Evolutionary conservation across 37 sponge, comb jelly and placozoan genomes (phyloP), one percentile per base, ranked within the genome.

Genomic region (Chondrosia reniformis): DNA sequence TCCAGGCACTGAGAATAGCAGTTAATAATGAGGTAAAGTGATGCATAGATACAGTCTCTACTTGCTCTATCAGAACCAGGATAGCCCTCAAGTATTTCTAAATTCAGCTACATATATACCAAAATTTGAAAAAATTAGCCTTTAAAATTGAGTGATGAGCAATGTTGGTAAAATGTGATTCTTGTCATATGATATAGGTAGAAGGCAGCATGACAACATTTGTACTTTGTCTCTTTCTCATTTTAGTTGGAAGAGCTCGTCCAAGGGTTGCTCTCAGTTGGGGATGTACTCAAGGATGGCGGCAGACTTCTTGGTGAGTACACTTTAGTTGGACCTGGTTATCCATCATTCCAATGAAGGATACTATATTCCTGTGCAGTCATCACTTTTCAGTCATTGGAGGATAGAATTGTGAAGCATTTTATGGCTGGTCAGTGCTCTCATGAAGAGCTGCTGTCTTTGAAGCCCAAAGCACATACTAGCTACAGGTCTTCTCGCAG

Each of bases 351-450:
- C 52, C 52, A 15, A 49, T 49, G 52, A 19, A 10, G 15, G 10
- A 15, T 15, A 49, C 52, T 49, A 49, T 49, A 19, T 49, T 15
- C 15, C 15, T 15, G 9, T 39, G 2, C 44, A 69, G 79, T 84
- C n/a, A 84, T 84, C 21, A 39, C 55, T 7, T 84, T 65, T 66
- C 85, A 84, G 31, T 84, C 85, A 0, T 59, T 84, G 61, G 85
- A 84, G 36, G 85, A 84, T 28, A 49, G 79, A 24, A 78, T 84
- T 54, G 85, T 84, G 27, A 84, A 84, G 46, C 56, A 62, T 30
- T 64, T 78, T 7, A 30, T 84, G 39, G 31, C 43, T 21, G 72
- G 72, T 42, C 44, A 69, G 72, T 2, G 43, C 42, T 36, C 36
- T 19, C 36, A 21, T 0, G 22, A 31, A 25, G 31, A 22, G 7